Evolutionary conservation across 2,888 invertebrate species (phyloP).

Genomic region (Cremastinae sp.): DNA sequence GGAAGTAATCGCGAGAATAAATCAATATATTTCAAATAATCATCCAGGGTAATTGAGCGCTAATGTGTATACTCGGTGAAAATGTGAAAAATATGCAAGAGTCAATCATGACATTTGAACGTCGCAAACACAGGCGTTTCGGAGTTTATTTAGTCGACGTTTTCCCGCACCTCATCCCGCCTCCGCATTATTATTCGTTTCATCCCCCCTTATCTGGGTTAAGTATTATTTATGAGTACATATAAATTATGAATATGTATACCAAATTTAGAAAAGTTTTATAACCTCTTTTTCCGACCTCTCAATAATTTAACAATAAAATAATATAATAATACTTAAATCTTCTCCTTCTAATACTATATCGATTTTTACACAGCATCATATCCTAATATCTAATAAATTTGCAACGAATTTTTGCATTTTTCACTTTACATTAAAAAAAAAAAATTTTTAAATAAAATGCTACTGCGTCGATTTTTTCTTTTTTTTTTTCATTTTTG

Average conservation of each 20-base stretch:
- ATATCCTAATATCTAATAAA: too few species aligned
- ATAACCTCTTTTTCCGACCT: conserved; percentile 13
- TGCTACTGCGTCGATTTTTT: too few species aligned
- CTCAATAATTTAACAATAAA: background rate
- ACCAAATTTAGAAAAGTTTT: too few species aligned
- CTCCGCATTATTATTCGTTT: conserved; percentile 20
- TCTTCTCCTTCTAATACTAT: too few species aligned
- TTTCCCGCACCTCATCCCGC: conserved; percentile 12
- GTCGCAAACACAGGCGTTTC: conserved; percentile 64
- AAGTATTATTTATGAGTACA: conserved; percentile 1
- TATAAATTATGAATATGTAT: too few species aligned
- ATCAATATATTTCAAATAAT: conserved; percentile 47
- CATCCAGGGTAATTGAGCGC: conserved; percentile 63
- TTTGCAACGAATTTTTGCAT: too few species aligned
- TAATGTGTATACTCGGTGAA: conserved; percentile 60
- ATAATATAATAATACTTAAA: too few species aligned
- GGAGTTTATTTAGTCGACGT: conserved; percentile 69
- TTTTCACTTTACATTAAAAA: too few species aligned
- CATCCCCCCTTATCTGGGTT: conserved; percentile 21
- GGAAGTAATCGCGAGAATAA: conserved; percentile 1
- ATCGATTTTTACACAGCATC: too few species aligned
- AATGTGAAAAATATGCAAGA: conserved; percentile 62
- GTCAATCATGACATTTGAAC: conserved; percentile 72
- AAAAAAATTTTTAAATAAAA: too few species aligned
- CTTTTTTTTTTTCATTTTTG: background rate